Evolutionary conservation across 2,797 vertebrate genomes (phyloP).

Genomic region (Peromyscus aztecus): DNA sequence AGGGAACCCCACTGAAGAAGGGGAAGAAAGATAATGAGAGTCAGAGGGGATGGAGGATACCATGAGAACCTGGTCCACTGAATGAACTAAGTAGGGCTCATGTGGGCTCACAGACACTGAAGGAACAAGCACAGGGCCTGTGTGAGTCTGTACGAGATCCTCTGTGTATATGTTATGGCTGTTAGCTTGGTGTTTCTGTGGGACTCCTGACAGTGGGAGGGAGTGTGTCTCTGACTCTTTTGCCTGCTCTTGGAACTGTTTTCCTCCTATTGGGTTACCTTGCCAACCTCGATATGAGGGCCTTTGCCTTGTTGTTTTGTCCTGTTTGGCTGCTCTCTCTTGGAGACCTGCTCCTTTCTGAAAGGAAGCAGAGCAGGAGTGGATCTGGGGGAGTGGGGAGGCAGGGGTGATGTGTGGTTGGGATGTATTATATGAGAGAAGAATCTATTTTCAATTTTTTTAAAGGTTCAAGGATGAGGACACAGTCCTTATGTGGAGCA

Average conservation of each 20-base stretch:
- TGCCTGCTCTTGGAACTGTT: neutral
- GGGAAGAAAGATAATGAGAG: too few species aligned
- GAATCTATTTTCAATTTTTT: neutral
- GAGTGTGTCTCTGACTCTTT: neutral
- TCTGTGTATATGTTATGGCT: neutral
- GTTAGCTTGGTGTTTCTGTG: neutral
- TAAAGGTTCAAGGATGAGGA: neutral
- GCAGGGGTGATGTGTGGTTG: too few species aligned
- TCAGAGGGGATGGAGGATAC: neutral
- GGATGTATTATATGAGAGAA: neutral
- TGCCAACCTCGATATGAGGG: neutral
- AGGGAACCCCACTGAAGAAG: too few species aligned
- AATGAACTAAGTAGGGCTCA: neutral
- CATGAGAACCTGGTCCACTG: neutral
- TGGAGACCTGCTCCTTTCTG: neutral
- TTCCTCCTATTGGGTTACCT: neutral
- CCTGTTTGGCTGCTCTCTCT: neutral
- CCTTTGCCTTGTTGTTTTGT: neutral
- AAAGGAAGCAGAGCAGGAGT: neutral
- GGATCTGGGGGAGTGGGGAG: too few species aligned
- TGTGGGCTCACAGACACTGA: neutral
- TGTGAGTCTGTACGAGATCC: too few species aligned
- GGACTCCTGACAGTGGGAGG: neutral
- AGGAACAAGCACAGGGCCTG: neutral
- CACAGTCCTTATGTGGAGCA: neutral